Evolutionary conservation across 1,140 invertebrate species (phyloP).

Genomic region (Ostrea edulis): DNA sequence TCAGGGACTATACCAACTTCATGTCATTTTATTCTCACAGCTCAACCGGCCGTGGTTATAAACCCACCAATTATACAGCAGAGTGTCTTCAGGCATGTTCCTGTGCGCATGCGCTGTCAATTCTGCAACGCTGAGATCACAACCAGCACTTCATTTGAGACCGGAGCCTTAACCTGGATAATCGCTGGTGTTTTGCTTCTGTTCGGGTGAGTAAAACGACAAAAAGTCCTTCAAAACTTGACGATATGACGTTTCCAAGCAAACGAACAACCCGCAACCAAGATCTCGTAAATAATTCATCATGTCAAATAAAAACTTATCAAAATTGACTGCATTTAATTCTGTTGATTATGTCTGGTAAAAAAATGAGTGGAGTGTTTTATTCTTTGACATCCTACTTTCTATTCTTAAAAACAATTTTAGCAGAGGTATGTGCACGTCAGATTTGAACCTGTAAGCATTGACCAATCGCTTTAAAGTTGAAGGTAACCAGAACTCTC

Average conservation of each 20-base stretch:
- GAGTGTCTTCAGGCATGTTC: slow-evolving; percentile 27
- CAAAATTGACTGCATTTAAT: neutral
- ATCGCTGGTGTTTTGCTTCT: slow-evolving; percentile 40
- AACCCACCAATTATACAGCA: neutral
- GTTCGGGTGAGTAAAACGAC: slow-evolving; percentile 41
- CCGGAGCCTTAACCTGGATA: slow-evolving; percentile 52
- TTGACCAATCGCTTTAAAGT: too few species aligned
- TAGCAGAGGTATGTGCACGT: too few species aligned
- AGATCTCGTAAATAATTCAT: neutral
- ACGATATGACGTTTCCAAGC: neutral
- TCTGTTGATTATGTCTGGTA: too few species aligned
- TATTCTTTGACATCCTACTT: too few species aligned
- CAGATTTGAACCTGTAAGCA: too few species aligned
- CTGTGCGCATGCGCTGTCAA: slow-evolving; percentile 50
- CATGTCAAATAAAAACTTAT: neutral
- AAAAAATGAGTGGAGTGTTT: too few species aligned
- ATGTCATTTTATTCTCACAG: too few species aligned
- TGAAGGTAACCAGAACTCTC: too few species aligned
- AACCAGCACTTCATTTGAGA: slow-evolving; percentile 39
- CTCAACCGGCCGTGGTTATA: too few species aligned
- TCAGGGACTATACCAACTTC: too few species aligned
- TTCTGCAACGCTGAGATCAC: slow-evolving; percentile 43
- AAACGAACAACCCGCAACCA: neutral
- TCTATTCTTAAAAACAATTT: too few species aligned
- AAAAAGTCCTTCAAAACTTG: neutral